Percentiles rank a stretch among this genome's conserved stretches.
Conservation (phyloP, 2,113 vertebrate species). For the Stegostoma tigrinum region DNA sequence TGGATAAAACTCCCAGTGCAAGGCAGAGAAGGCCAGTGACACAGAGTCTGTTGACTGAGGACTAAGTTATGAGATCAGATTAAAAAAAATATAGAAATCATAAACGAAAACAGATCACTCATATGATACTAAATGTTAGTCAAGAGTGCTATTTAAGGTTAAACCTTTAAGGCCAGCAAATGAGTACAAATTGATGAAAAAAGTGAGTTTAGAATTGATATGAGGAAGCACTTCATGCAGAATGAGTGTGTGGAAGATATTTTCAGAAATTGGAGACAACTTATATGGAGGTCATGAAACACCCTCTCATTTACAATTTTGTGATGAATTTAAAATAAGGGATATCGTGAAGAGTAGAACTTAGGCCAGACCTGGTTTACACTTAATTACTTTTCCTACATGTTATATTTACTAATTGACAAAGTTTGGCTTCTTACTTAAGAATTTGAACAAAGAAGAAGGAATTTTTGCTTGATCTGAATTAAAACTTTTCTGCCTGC, state of each 20-base stretch:
- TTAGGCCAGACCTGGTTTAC: not conserved
- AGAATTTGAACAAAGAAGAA: not conserved
- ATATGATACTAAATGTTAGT: not conserved
- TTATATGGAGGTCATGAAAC: not conserved
- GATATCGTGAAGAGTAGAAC: not conserved
- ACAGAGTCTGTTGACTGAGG: not conserved
- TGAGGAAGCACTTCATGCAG: not conserved
- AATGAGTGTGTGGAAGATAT: not conserved
- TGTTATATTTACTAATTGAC: not conserved
- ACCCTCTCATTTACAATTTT: not conserved
- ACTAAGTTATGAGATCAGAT: not conserved
- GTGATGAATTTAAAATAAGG: not conserved
- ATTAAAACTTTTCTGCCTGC: not conserved
- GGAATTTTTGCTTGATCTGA: not conserved
- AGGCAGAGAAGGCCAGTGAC: too few relatives aligned
- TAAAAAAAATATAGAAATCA: not conserved
- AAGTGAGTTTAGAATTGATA: not conserved
- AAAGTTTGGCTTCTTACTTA: not conserved
- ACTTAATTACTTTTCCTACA: not conserved
- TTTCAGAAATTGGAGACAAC: not conserved
- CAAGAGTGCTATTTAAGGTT: not conserved
- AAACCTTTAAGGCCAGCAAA: not conserved
- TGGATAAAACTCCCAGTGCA: not conserved
- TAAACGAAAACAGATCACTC: not conserved
- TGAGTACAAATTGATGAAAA: not conserved